Base-by-base conservation (phyloP, 2,888 invertebrate species). In the Ctena decussata region DNA sequence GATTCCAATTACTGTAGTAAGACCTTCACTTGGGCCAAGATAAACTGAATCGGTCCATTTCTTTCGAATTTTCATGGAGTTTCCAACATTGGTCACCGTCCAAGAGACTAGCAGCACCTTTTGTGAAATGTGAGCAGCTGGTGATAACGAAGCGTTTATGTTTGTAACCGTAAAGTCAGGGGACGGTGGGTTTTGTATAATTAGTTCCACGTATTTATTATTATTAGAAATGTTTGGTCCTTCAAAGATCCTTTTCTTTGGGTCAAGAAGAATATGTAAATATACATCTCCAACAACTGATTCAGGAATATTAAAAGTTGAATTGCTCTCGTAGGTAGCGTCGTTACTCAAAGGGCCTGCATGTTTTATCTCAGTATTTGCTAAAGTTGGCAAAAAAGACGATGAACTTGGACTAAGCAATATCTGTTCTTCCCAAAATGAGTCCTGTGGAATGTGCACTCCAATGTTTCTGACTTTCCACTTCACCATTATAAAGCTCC, bases 51-150 rank as follows among this genome's bases (percentile, higher is more conserved):
- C 84, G 0, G n/a, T 30, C 84, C 86, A 84, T 12, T 46, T 18
- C n/a, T 69, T 32, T 21, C 24, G 0, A 21, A n/a, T 32, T 15
- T 53, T 70, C 60, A 86, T 79, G 0, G 81, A 60, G 15, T 74
- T 79, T 27, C 82, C 86, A 46, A 76, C 32, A 44, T 86, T 86
- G 1, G 57, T 69, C 21, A 86, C 84, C 11, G 15, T 46, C 82
- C 82, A 82, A 24, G 41, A 30, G 11, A 82, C 49, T 30, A 24
- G 0, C 1, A 77, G 15, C 15, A 82, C 21, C 18, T 41, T 53
- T 21, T 71, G 49, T 41, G 70, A 44, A 27, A 18, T 32, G 1
- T n/a, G 49, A 49, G 24, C 27, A 21, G 12, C 18, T 6, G 24
- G 39, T 21, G n/a, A 37, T 37, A 37, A 39, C 41, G 11, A 18